These are phyloP conservation scores for Disparrhopalites patrizii DNA, from an alignment of 2,888 invertebrate species.

Conservation along the genomic window DNA sequence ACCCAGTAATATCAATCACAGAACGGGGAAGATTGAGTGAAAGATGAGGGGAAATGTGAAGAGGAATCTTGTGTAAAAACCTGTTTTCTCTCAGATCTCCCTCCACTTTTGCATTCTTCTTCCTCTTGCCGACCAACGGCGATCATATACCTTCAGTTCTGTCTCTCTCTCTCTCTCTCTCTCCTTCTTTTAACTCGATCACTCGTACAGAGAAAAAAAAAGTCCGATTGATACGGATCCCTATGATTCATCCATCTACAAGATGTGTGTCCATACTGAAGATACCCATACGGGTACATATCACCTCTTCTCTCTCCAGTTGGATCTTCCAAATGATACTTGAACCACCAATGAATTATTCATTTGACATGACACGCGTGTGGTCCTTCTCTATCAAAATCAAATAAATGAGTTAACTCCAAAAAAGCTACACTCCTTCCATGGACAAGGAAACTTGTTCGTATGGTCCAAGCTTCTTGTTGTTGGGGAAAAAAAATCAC, in stretches of 20 bases:
- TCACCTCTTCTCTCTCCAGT: too few species aligned
- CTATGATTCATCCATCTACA: conserved; percentile 18
- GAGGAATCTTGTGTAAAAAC: conserved; percentile 11
- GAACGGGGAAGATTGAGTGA: conserved; percentile 22
- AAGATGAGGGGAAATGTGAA: conserved; percentile 24
- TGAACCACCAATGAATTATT: conserved; percentile 43
- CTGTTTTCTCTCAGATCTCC: too few species aligned
- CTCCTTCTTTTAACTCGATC: neutral
- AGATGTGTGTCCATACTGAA: conserved; percentile 14
- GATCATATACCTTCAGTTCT: too few species aligned
- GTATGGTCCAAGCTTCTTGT: conserved; percentile 9
- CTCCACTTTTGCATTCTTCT: too few species aligned
- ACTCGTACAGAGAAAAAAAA: neutral
- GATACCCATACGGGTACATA: neutral
- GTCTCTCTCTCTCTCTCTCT: conserved; percentile 17
- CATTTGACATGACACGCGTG: conserved; percentile 48
- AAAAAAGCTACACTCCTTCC: conserved; percentile 18
- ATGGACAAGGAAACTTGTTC: conserved; percentile 24
- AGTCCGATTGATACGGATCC: conserved; percentile 24
- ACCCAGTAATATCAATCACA: conserved; percentile 21
- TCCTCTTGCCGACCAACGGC: too few species aligned
- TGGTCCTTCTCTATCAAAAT: conserved; percentile 47
- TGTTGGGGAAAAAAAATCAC: conserved; percentile 10
- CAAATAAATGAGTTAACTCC: conserved; percentile 44
- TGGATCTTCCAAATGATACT: conserved; percentile 6